A percentile compares a stretch with the other conserved stretches of the same genome.
Conservation (phyloP, 2,113 vertebrate genomes). For the Nicator chloris region DNA sequence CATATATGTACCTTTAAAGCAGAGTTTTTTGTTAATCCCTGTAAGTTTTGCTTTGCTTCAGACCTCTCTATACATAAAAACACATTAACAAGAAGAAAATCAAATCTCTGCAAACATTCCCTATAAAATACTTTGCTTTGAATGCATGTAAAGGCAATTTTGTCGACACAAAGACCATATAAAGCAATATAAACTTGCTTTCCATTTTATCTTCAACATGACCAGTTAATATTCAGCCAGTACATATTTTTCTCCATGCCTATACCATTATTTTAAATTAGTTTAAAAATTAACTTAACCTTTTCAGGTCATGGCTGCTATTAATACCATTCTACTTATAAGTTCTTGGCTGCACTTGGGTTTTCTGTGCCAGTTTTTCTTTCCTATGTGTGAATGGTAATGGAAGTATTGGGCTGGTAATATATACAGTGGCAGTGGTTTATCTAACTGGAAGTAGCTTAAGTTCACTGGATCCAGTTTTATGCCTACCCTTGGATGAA, state of each 20-base stretch:
- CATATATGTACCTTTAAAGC: neutral
- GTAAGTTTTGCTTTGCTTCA: neutral
- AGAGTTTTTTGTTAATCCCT: neutral
- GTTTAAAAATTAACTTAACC: neutral
- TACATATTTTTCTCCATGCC: neutral
- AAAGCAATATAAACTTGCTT: neutral
- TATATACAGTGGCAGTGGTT: neutral
- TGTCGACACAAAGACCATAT: neutral
- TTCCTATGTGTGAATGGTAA: neutral
- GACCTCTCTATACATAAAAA: neutral
- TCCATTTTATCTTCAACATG: neutral
- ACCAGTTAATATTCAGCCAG: neutral
- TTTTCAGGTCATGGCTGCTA: neutral
- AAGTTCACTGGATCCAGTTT: neutral
- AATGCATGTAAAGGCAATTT: neutral
- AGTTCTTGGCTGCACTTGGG: neutral
- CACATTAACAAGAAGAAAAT: neutral
- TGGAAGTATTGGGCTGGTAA: neutral
- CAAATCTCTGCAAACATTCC: neutral
- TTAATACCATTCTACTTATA: neutral
- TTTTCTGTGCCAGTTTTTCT: slow-evolving; percentile 7
- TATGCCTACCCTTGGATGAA: neutral
- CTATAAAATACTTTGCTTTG: neutral
- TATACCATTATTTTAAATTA: slow-evolving; percentile 16
- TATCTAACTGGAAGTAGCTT: neutral